Percentiles rank a stretch among this genome's conserved stretches.
These are phyloP conservation scores for Lysandra coridon DNA, from an alignment of 2,888 invertebrate genomes.

Conservation along the genomic window DNA sequence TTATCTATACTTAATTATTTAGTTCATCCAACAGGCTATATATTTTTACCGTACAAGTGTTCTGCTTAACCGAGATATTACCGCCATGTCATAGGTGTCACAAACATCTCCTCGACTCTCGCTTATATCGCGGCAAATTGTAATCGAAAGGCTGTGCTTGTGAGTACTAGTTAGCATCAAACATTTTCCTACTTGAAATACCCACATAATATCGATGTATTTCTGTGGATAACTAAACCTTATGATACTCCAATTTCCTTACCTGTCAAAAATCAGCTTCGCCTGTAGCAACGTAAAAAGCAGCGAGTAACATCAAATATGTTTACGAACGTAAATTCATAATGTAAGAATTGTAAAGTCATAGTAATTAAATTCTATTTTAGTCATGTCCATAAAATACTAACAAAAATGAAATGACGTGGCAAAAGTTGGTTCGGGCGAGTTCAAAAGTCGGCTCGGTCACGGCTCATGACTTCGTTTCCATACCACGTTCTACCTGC, in stretches of 20 bases:
- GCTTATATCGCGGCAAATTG: not conserved
- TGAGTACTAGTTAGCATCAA: not conserved
- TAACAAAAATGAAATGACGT: slow-evolving; percentile 4
- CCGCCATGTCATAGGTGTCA: not conserved
- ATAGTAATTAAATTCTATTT: not conserved
- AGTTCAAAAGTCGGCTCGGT: slow-evolving; percentile 17
- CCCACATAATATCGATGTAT: not conserved
- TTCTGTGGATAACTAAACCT: not conserved
- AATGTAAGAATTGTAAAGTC: not conserved
- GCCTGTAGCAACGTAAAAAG: not conserved
- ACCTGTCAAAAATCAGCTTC: not conserved
- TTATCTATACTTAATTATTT: not conserved
- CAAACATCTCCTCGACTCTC: not conserved
- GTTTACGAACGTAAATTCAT: not conserved
- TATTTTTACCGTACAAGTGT: not conserved
- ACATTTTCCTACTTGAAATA: not conserved
- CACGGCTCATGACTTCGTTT: not conserved
- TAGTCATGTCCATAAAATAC: slow-evolving; percentile 3
- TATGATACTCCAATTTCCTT: not conserved
- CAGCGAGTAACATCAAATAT: not conserved
- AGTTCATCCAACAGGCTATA: not conserved
- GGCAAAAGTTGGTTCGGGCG: slow-evolving; percentile 16
- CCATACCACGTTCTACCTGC: not conserved
- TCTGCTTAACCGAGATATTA: not conserved
- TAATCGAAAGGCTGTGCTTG: not conserved